Conservation (phyloP, 2,113 vertebrate genomes). For the Plotosus lineatus region DNA sequence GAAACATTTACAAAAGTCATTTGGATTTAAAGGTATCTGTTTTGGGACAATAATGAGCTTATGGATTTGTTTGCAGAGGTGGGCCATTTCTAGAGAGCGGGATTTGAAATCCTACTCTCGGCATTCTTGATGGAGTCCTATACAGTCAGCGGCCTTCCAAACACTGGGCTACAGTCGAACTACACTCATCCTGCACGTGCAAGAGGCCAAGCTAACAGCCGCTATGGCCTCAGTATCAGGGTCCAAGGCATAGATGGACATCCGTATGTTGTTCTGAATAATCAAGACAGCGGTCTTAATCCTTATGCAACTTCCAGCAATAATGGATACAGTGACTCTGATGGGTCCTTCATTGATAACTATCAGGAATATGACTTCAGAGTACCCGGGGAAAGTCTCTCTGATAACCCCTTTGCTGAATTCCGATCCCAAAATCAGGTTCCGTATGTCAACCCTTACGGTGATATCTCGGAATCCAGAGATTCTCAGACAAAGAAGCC, state of each 20-base stretch:
- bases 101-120: constrained; percentile 67
- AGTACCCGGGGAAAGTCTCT: constrained; percentile 59
- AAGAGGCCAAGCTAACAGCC: constrained; percentile 72
- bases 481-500: constrained; percentile 65
- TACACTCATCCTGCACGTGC: constrained; percentile 64
- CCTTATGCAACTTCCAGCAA: constrained; percentile 65
- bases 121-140: constrained; percentile 85
- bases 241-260: constrained; percentile 97
- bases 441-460: constrained; percentile 65
- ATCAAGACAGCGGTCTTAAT: constrained; percentile 78
- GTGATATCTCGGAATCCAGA: constrained; percentile 63
- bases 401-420: constrained; percentile 73
- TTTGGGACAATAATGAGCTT: constrained; percentile 56
- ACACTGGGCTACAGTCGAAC: constrained; percentile 72
- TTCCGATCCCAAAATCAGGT: constrained; percentile 71
- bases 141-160: constrained; percentile 74
- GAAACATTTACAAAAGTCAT: constrained; percentile 43
- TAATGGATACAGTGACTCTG: constrained; percentile 67
- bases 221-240: constrained; percentile 93
- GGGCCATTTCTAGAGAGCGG: constrained; percentile 63
- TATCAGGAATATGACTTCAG: constrained; percentile 68
- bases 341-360: constrained; percentile 68
- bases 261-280: constrained; percentile 95
- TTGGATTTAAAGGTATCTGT: constrained; percentile 52
- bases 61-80: constrained; percentile 66